phyloP scores from a whole-genome alignment of 1,140 invertebrate genomes.

The Sminthurides bifidus region DNA sequence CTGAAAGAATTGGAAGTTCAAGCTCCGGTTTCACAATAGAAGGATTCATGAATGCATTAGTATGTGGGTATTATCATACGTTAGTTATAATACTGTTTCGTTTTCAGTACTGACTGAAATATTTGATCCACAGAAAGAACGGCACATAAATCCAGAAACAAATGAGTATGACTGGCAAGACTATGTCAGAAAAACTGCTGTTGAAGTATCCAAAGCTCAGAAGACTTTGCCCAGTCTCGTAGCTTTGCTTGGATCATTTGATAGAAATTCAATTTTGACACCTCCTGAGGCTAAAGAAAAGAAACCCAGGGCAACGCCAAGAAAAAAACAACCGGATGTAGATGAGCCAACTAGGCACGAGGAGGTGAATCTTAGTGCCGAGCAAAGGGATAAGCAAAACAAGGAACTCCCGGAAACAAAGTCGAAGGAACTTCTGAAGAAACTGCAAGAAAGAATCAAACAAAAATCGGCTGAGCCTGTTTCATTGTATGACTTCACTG shows the following conservation, averaged over 20 bases:
- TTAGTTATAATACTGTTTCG: no score
- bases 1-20: conserved; percentile 14
- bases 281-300: conserved; percentile 15
- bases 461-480: no score
- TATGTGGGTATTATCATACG: neutral
- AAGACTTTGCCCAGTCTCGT: conserved; percentile 1
- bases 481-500: no score
- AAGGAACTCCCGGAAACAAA: neutral
- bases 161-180: neutral
- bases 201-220: neutral
- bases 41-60: conserved; percentile 9
- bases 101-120: neutral
- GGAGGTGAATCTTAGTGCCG: neutral
- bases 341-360: conserved; percentile 9
- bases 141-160: neutral
- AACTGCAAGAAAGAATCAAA: neutral
- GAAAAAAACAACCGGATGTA: conserved; percentile 8
- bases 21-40: conserved; percentile 15
- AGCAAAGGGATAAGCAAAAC: neutral
- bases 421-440: conserved; percentile 15
- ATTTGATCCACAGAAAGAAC: neutral
- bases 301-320: conserved; percentile 10
- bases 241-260: conserved; percentile 21
- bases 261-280: conserved; percentile 4
- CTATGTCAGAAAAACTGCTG: neutral